Conservation (phyloP, 1,140 invertebrate genomes). For the Drosophila jambulina region DNA sequence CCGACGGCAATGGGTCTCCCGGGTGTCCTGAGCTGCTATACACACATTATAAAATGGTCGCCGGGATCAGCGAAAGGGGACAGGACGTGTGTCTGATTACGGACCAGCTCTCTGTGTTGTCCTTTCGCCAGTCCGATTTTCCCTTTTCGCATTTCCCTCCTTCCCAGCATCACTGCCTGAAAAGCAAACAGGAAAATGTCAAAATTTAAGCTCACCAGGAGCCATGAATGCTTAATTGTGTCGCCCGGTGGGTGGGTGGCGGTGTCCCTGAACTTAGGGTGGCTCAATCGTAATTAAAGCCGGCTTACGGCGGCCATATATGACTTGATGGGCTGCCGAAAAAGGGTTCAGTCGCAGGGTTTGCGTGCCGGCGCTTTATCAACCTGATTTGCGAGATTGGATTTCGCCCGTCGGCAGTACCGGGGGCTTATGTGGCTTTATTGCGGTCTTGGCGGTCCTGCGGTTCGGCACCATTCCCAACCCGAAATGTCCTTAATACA, state of each 20-base stretch:
- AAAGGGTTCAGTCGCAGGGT: slow-evolving; percentile 61
- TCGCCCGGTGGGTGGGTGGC: slow-evolving; percentile 33
- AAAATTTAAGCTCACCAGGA: slow-evolving; percentile 76
- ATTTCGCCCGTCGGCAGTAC: slow-evolving; percentile 48
- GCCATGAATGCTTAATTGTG: slow-evolving; percentile 82
- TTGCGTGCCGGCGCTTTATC: slow-evolving; percentile 80
- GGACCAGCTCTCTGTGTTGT: slow-evolving; percentile 19
- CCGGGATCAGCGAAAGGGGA: slow-evolving; percentile 69
- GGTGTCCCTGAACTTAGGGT: slow-evolving; percentile 13
- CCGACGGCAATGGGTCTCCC: slow-evolving; percentile 72
- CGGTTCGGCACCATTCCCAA: slow-evolving; percentile 2
- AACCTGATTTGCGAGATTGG: slow-evolving; percentile 82
- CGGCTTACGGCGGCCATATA: slow-evolving; percentile 73
- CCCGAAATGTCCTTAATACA: slow-evolving; percentile 10
- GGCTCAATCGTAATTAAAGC: slow-evolving; percentile 71
- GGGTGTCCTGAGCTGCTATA: slow-evolving; percentile 84
- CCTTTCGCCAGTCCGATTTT: slow-evolving; percentile 15
- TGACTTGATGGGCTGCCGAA: slow-evolving; percentile 60
- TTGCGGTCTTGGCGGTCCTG: slow-evolving; percentile 76
- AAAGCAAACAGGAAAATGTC: slow-evolving; percentile 77
- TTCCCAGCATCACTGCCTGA: slow-evolving; percentile 31
- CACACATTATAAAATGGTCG: slow-evolving; percentile 85
- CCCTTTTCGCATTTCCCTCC: neutral
- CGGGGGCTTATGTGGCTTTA: slow-evolving; percentile 76
- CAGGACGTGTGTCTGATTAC: slow-evolving; percentile 59